Base-by-base conservation (phyloP, 1,140 invertebrate genomes). In the Meloidogyne hapla region DNA sequence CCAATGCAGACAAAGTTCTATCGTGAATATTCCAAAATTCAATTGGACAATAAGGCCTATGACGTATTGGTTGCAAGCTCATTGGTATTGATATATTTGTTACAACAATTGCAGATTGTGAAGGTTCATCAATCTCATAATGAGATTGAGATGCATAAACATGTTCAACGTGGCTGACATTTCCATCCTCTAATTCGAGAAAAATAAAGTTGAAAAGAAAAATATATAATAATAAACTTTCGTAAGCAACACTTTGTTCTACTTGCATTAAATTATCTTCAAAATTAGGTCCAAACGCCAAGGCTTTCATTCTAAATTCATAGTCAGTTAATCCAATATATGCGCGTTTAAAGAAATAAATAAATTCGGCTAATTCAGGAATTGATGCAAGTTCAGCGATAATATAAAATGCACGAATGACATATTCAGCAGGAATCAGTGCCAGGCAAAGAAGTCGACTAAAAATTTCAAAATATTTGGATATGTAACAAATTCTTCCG, bases 371-470 rank as follows among this genome's bases (percentile, higher is more conserved):
- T 42, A 66, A 42, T 21, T 21, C 18, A 33, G 65, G 65, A 18
- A 33, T 33, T 42, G 65, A 66, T 5, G 28, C 65, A n/a, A 56
- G 48, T 6, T 66, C 65, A 6, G 38, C 65, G 18, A 66, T 42
- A 33, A 66, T 33, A 66, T 42, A 33, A 42, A 66, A 66, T 6
- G 65, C 65, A 33, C 65, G 28, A 18, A 33, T 66, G 21, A 66
- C 65, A 42, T 66, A 42, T 66, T 66, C 28, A 33, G 21, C 28
- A 18, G 65, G 65, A 25, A 66, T 66, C 6, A 66, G 65, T n/a
- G 65, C 65, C 65, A 66, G 23, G 6, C 28, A 66, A n/a, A 66
- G n/a, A 66, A 66, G 4, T 33, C 65, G 65, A n/a, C 65, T 66
- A 21, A 42, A 66, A 66, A 33, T 33, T 15, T 65, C 15, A 12